Percentiles rank a stretch among this genome's conserved stretches.
These are phyloP conservation scores for Mandrillus leucophaeus DNA, from an alignment of 2,113 vertebrate genomes.

Conservation along the genomic window DNA sequence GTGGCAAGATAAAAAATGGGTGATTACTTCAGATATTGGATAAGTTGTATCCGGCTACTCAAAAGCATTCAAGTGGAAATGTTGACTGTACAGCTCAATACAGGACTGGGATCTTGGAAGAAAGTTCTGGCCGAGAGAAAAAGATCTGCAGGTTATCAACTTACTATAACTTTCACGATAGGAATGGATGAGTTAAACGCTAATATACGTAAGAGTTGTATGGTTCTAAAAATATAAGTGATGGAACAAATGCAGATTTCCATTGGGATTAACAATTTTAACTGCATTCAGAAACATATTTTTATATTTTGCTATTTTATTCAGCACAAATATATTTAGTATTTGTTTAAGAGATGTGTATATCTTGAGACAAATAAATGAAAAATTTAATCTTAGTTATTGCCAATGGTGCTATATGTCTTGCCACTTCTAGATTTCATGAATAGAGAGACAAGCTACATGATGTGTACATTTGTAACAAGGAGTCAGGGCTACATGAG, in stretches of 20 bases:
- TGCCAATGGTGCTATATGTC: neutral
- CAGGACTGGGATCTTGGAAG: neutral
- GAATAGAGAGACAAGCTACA: neutral
- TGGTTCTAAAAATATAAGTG: neutral
- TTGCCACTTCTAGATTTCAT: neutral
- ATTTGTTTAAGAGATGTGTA: neutral
- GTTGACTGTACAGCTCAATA: neutral
- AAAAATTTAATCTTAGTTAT: neutral
- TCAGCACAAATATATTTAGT: neutral
- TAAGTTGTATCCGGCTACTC: constrained; percentile 34
- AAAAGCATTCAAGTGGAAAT: constrained; percentile 43
- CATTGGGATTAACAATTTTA: neutral
- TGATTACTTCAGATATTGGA: constrained; percentile 34
- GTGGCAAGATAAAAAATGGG: neutral
- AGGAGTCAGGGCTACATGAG: neutral
- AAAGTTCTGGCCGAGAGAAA: neutral
- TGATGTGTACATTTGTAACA: neutral
- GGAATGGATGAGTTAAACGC: neutral
- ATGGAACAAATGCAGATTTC: neutral
- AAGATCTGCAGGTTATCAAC: neutral
- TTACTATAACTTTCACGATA: neutral
- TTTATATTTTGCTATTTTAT: neutral
- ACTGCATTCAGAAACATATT: neutral
- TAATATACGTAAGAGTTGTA: neutral
- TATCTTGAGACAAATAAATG: neutral